phyloP scores from a whole-genome alignment of 2,888 invertebrate species.

The Cenopis cana region DNA sequence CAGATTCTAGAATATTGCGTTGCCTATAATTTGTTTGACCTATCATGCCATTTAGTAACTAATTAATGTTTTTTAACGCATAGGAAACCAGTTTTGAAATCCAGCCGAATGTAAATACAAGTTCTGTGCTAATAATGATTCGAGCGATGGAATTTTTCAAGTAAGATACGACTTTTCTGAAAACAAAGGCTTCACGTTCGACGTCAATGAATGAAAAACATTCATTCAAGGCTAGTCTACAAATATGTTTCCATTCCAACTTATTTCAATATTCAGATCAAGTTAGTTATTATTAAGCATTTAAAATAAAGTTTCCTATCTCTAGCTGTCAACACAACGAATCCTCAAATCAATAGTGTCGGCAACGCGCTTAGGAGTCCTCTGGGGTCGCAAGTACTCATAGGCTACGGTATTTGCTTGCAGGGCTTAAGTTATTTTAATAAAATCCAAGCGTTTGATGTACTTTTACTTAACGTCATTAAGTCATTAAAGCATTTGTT shows the following conservation, averaged over 20 bases:
- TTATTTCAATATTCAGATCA: neutral
- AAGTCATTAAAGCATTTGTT: too few relatives aligned
- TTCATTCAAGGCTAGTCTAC: conserved; percentile 21
- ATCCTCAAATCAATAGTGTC: too few relatives aligned
- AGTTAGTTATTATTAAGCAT: neutral
- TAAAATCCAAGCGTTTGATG: too few relatives aligned
- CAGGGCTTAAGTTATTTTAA: too few relatives aligned
- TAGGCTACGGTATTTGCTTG: too few relatives aligned
- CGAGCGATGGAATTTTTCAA: neutral
- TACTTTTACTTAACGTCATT: too few relatives aligned
- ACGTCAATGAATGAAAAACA: conserved; percentile 34
- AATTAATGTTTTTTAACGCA: conserved; percentile 11
- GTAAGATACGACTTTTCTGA: neutral
- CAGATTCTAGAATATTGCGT: neutral
- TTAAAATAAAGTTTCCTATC: too few relatives aligned
- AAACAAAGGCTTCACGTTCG: neutral
- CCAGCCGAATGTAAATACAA: conserved; percentile 29
- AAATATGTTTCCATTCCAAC: too few relatives aligned
- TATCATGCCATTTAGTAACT: conserved; percentile 5
- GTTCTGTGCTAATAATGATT: neutral
- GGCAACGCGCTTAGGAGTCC: too few relatives aligned
- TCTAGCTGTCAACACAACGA: too few relatives aligned
- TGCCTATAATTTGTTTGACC: neutral
- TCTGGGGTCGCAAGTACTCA: too few relatives aligned
- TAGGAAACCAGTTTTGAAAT: conserved; percentile 21